phyloP scores from a whole-genome alignment of 2,113 vertebrate species.

The Glaucomys volans region DNA sequence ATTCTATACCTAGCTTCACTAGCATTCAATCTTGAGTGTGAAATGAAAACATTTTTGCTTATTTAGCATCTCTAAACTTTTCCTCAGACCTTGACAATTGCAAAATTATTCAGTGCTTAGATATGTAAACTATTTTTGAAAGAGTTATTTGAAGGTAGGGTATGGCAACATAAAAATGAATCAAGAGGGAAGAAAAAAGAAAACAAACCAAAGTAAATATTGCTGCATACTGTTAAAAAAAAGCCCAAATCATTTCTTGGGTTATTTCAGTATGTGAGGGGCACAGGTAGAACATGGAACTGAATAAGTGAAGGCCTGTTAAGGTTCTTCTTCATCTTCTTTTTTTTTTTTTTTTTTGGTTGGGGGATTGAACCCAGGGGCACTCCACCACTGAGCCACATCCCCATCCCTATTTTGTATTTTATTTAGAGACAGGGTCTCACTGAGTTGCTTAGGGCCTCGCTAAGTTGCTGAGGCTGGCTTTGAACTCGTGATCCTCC shows the following conservation, averaged over 20 bases:
- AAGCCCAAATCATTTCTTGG: background rate
- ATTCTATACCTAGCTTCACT: background rate
- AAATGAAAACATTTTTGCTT: slow-evolving; percentile 33
- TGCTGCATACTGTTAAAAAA: background rate
- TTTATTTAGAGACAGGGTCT: too few relatives aligned
- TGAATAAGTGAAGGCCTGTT: background rate
- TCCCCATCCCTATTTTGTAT: too few relatives aligned
- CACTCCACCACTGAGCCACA: too few relatives aligned
- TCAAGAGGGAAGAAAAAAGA: background rate
- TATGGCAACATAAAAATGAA: slow-evolving; percentile 36
- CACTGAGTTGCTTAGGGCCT: too few relatives aligned
- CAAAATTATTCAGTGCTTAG: background rate
- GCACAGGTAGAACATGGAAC: background rate
- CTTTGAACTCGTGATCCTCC: too few relatives aligned
- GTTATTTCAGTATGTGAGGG: background rate
- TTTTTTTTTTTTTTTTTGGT: too few relatives aligned
- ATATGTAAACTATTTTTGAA: slow-evolving; percentile 38
- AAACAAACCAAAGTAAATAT: slow-evolving; percentile 42
- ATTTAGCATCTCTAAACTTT: background rate
- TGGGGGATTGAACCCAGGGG: too few relatives aligned
- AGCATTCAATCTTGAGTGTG: background rate
- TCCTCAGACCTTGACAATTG: background rate
- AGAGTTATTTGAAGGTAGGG: slow-evolving; percentile 22
- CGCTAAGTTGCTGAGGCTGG: too few relatives aligned
- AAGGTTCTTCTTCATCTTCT: too few relatives aligned